These are phyloP conservation scores for Cancer borealis DNA, from an alignment of 2,888 invertebrate species.

Conservation along the genomic window DNA sequence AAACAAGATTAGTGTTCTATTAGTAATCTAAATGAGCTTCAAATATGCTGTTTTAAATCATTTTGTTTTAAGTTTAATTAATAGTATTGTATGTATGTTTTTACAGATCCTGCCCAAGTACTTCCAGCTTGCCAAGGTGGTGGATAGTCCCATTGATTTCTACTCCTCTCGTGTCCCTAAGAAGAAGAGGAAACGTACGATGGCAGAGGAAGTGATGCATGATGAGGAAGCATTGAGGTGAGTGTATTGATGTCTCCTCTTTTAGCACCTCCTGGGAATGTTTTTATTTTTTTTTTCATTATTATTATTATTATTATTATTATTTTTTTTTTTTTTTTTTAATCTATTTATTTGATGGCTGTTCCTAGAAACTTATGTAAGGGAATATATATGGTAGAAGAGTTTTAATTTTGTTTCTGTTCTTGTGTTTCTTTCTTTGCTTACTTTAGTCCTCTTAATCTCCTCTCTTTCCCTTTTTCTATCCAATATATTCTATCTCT, in stretches of 20 bases:
- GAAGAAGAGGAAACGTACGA: constrained; percentile 91
- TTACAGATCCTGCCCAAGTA: constrained; percentile 70
- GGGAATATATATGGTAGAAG: no score
- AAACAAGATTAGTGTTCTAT: no score
- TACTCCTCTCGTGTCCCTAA: constrained; percentile 90
- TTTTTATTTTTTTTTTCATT: no score
- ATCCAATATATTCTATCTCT: not conserved
- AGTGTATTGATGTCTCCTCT: constrained; percentile 3
- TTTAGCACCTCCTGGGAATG: not conserved
- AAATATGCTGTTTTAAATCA: not conserved
- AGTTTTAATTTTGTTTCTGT: no score
- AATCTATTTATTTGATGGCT: no score
- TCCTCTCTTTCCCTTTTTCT: no score
- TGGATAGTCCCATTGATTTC: constrained; percentile 93
- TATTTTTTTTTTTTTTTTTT: no score
- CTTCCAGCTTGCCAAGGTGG: constrained; percentile 82
- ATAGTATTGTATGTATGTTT: not conserved
- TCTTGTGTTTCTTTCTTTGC: not conserved
- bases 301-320: no score
- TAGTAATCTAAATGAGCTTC: no score
- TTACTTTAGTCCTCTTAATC: no score
- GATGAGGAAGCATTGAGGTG: constrained; percentile 86
- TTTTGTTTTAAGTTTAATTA: not conserved
- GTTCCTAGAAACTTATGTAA: no score
- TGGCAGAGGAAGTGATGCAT: constrained; percentile 95